phyloP scores from a whole-genome alignment of 2,888 invertebrate genomes.

The Limnephilus rhombicus region DNA sequence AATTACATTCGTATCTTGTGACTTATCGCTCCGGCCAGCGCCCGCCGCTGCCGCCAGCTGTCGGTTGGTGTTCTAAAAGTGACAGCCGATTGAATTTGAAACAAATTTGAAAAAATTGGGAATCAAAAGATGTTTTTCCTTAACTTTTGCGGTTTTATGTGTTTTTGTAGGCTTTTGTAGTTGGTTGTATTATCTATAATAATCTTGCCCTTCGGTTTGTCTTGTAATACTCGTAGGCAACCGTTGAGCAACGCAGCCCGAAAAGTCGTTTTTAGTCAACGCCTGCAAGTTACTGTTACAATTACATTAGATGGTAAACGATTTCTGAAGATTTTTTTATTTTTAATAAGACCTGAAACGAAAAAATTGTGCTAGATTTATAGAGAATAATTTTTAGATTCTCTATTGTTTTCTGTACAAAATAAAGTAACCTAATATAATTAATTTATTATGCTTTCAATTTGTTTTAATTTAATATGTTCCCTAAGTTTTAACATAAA shows the following conservation, averaged over 20 bases:
- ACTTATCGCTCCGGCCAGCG: conserved; percentile 3
- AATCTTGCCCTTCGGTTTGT: background rate
- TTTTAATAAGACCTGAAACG: background rate
- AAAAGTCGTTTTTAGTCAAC: no score
- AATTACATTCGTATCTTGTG: conserved; percentile 23
- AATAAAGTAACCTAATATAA: no score
- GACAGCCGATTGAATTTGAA: background rate
- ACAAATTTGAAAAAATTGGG: background rate
- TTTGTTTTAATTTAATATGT: no score
- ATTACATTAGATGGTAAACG: background rate
- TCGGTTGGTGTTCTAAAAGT: conserved; percentile 12
- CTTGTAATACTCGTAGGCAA: background rate
- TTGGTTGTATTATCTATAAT: background rate
- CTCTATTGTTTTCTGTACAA: no score
- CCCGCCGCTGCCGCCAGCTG: conserved; percentile 12
- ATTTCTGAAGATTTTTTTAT: background rate
- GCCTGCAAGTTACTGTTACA: background rate
- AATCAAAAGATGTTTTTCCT: background rate
- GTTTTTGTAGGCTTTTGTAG: background rate
- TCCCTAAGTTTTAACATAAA: no score
- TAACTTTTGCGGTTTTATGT: background rate
- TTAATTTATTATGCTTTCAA: no score
- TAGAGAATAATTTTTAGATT: no score
- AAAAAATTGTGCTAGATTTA: background rate
- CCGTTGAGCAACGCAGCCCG: background rate